Percentiles rank a stretch among this genome's conserved stretches.
Evolutionary conservation across 2,888 invertebrate species (phyloP).

Genomic region (Idaea straminata): DNA sequence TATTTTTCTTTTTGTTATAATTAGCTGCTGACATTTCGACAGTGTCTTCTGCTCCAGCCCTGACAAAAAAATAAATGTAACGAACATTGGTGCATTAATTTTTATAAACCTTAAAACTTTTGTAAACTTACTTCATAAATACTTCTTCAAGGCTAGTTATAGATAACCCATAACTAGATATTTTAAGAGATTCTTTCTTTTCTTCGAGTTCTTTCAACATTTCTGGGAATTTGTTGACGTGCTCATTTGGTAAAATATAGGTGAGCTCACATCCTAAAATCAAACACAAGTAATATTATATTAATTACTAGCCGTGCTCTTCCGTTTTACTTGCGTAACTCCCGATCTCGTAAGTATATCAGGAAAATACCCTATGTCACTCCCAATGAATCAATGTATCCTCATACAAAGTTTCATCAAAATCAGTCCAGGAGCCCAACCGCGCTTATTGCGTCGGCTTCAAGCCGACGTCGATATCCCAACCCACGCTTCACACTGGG

Average conservation of each 20-base stretch:
- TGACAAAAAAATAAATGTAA: conserved; percentile 27
- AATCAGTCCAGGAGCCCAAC: too few relatives aligned
- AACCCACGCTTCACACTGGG: too few relatives aligned
- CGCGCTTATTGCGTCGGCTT: too few relatives aligned
- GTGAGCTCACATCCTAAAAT: conserved; percentile 84
- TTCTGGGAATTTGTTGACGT: conserved; percentile 82
- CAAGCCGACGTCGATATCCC: too few relatives aligned
- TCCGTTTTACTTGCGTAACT: too few relatives aligned
- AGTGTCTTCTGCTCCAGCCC: conserved; percentile 63
- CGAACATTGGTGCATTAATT: neutral
- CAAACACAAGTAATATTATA: neutral
- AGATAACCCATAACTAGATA: conserved; percentile 91
- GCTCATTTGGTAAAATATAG: conserved; percentile 84
- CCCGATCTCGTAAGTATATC: too few relatives aligned
- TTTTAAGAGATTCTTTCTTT: conserved; percentile 77
- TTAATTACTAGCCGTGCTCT: neutral
- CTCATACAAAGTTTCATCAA: too few relatives aligned
- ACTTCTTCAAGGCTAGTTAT: conserved; percentile 96
- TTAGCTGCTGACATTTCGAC: conserved; percentile 36
- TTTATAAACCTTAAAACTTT: neutral
- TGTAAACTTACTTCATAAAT: conserved; percentile 84
- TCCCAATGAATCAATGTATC: too few relatives aligned
- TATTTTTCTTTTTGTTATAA: conserved; percentile 31
- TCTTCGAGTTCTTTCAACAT: conserved; percentile 86
- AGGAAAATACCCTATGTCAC: too few relatives aligned